phyloP scores from a whole-genome alignment of 2,113 vertebrate species.

The Rhizomys pruinosus region DNA sequence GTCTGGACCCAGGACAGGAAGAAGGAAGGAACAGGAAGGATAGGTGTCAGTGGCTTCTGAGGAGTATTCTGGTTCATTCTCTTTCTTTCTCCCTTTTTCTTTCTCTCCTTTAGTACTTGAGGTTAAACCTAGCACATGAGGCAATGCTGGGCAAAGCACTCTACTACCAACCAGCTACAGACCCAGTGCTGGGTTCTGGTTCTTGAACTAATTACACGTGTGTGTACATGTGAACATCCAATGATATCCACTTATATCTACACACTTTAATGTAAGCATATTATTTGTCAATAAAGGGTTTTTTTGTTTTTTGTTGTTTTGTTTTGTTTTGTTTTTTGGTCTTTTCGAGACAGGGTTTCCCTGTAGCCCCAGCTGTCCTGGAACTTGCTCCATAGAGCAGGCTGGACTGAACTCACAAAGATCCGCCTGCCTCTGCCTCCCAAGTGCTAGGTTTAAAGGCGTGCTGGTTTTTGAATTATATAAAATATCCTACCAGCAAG shows the following conservation, averaged over 20 bases:
- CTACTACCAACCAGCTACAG: too few relatives aligned
- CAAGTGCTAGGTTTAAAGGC: too few relatives aligned
- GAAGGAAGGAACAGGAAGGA: not conserved
- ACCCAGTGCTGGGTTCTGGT: not conserved
- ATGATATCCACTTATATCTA: not conserved
- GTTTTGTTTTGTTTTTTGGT: too few relatives aligned
- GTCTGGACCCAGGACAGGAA: not conserved
- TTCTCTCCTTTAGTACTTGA: not conserved
- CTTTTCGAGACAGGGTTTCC: too few relatives aligned
- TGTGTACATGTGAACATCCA: not conserved
- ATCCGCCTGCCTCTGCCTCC: too few relatives aligned
- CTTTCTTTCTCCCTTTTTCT: not conserved
- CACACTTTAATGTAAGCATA: not conserved
- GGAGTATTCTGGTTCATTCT: not conserved
- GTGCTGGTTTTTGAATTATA: too few relatives aligned
- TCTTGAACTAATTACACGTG: not conserved
- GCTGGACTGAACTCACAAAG: too few relatives aligned
- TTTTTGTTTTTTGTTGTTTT: too few relatives aligned
- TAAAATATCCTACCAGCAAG: too few relatives aligned
- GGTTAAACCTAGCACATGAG: not conserved
- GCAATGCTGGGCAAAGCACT: not conserved
- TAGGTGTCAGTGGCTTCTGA: not conserved
- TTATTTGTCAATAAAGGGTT: not conserved
- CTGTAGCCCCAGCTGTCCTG: too few relatives aligned
- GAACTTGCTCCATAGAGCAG: too few relatives aligned